Percentiles rank a stretch among this genome's conserved stretches.
These are phyloP conservation scores for Myripristis murdjan DNA, from an alignment of 2,797 vertebrate species.

Conservation along the genomic window DNA sequence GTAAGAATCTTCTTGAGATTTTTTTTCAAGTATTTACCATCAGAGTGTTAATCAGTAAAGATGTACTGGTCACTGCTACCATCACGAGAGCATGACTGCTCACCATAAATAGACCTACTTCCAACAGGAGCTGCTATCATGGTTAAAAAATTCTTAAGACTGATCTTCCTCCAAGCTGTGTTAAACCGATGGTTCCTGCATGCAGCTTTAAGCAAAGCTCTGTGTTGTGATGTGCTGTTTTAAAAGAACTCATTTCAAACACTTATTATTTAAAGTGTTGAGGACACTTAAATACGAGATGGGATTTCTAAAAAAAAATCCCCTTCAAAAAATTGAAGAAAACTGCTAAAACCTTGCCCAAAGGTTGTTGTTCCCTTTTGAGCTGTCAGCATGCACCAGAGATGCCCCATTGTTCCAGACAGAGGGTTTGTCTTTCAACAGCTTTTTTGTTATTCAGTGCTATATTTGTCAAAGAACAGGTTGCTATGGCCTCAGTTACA, in stretches of 20 bases:
- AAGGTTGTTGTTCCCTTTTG: no score
- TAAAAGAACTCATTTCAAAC: not conserved
- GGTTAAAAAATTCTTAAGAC: no score
- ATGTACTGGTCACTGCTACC: not conserved
- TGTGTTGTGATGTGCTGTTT: not conserved
- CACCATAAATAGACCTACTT: not conserved
- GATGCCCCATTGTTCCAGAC: not conserved
- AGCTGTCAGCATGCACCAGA: no score
- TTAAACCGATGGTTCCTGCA: no score
- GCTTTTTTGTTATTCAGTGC: not conserved
- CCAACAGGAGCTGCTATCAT: no score
- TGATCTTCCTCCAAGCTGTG: no score
- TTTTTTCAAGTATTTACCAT: not conserved
- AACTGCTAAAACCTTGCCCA: no score
- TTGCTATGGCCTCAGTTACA: not conserved
- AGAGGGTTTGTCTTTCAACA: not conserved
- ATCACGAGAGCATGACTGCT: not conserved
- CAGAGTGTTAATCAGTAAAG: not conserved
- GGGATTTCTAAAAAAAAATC: not conserved
- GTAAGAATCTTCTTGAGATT: no score
- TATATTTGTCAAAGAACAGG: conserved; percentile 9
- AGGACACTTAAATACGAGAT: not conserved
- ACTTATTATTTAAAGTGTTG: not conserved
- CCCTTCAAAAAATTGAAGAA: not conserved
- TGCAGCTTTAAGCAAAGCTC: no score